Evolutionary conservation across 2,888 invertebrate species (phyloP), one percentile per base, ranked within the genome.

Genomic region (Andrena flavipes): DNA sequence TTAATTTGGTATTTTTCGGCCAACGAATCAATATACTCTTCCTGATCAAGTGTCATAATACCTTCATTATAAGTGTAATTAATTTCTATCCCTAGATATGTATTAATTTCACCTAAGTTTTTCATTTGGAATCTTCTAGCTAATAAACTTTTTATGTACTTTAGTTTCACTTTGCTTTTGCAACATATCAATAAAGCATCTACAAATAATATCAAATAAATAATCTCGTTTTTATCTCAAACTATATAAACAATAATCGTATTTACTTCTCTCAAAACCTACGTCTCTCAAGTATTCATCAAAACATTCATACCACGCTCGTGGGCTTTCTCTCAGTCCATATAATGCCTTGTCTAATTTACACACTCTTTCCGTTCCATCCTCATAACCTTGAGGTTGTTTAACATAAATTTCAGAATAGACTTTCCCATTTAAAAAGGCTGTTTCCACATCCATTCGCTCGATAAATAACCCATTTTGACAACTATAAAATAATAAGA

Each of bases 391-490:
- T 33, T 68, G 54, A 56, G 68, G 35, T 68, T 68, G 68, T 35
- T 56, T 68, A 1, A 68, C 56, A 68, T 68, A 56, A 5, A 68
- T 16, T 26, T 56, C 56, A 1, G 68, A 35, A 5, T 20, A 33
- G 13, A 56, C 30, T 54, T 65, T 65, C 5, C 29, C 65, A n/a
- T 63, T 63, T 63, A 63, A 33, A 20, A 63, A 63, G 2, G 62
- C 65, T 7, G 65, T 3, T 26, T 20, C 49, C 1, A 65, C 49
- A 29, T 69, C 77, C 54, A 81, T 77, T 78, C 75, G 63, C 8
- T 67, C 49, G 0, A 82, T 75, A 1, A 5, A 26, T 30, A 75
- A 75, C 0, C 42, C 10, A 2, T 65, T 62, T 20, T 80, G 75
- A 13, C 51, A 49, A 60, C 54, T 80, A n/a, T 48, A 70, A 10